Conservation (phyloP, 2,888 invertebrate genomes). For the Euzetes globulus region DNA sequence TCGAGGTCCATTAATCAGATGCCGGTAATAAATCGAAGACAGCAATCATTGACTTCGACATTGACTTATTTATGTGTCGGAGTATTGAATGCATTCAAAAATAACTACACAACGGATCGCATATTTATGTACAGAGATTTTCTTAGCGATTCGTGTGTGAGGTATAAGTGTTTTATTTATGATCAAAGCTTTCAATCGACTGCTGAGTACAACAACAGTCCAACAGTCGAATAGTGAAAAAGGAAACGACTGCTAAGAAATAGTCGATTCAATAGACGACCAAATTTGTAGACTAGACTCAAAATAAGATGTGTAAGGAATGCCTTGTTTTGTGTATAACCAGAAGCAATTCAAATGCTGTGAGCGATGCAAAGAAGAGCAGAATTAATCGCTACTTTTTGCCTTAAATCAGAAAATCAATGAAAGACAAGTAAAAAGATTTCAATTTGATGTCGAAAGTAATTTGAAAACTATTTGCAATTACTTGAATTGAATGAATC, state of each 20-base stretch:
- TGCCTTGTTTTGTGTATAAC: background rate
- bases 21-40: background rate
- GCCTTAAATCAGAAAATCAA: slow-evolving; percentile 9
- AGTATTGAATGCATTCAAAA: background rate
- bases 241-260: slow-evolving; percentile 3
- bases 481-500: background rate
- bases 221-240: too few species aligned
- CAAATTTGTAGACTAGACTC: background rate
- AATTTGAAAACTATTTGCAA: slow-evolving; percentile 13
- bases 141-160: background rate
- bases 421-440: background rate
- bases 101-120: background rate
- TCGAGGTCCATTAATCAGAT: background rate
- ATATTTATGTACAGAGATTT: background rate
- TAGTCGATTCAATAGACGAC: background rate
- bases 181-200: background rate
- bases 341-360: slow-evolving; percentile 8
- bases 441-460: background rate
- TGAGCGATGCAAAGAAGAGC: slow-evolving; percentile 1
- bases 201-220: background rate
- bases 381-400: background rate
- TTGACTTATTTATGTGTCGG: background rate
- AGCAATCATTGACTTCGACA: background rate
- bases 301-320: background rate
- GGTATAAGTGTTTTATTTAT: slow-evolving; percentile 5